Percentiles rank a stretch among this genome's conserved stretches.
These are phyloP conservation scores for Ophthalmolycus amberensis DNA, from an alignment of 2,113 vertebrate genomes.

Conservation along the genomic window DNA sequence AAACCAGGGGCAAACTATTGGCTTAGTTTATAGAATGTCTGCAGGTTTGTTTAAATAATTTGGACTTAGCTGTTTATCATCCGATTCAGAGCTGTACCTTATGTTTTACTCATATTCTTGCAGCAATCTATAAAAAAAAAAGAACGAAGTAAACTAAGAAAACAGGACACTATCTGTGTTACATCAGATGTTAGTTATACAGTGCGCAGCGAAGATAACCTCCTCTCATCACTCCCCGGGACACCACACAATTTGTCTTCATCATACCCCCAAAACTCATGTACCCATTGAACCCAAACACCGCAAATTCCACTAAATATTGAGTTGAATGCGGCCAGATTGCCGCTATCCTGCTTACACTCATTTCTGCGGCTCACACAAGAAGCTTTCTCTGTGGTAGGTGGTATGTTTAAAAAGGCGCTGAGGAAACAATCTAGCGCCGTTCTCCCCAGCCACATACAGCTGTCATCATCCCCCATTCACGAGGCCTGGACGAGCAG, in stretches of 20 bases:
- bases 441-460: slow-evolving; percentile 45
- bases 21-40: slow-evolving; percentile 21
- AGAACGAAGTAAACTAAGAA: background rate
- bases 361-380: slow-evolving; percentile 26
- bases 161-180: background rate
- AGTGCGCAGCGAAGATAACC: background rate
- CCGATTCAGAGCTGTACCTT: background rate
- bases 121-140: slow-evolving; percentile 7
- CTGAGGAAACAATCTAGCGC: slow-evolving; percentile 56
- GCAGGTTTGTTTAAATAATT: slow-evolving; percentile 25
- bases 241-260: slow-evolving; percentile 36
- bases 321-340: slow-evolving; percentile 33
- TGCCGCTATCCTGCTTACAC: slow-evolving; percentile 16
- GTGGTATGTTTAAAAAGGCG: slow-evolving; percentile 60
- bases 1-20: background rate
- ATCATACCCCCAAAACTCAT: slow-evolving; percentile 11
- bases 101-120: background rate
- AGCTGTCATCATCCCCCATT: slow-evolving; percentile 70
- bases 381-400: slow-evolving; percentile 49
- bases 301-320: slow-evolving; percentile 7
- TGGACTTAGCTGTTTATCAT: slow-evolving; percentile 26
- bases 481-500: slow-evolving; percentile 62
- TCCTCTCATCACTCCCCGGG: slow-evolving; percentile 31
- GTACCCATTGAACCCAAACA: slow-evolving; percentile 20
- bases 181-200: background rate